phyloP scores from a whole-genome alignment of 2,888 invertebrate genomes.

The Mayetiola destructor region DNA sequence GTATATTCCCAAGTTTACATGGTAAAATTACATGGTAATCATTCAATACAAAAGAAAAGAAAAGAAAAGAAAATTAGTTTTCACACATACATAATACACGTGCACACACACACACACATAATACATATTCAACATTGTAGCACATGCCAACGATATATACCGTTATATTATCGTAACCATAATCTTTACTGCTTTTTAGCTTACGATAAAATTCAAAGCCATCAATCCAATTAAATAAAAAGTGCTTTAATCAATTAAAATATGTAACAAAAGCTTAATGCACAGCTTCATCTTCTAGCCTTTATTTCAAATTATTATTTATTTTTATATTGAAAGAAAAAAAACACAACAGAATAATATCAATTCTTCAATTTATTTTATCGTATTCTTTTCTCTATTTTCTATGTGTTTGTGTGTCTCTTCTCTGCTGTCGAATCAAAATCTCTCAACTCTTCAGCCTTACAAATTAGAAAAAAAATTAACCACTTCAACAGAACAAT shows the following conservation, averaged over 20 bases:
- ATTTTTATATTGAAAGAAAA: neutral
- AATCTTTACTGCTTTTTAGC: too few species aligned
- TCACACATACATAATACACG: too few species aligned
- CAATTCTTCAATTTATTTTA: neutral
- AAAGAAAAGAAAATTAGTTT: too few species aligned
- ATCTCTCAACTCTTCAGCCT: neutral
- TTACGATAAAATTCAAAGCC: too few species aligned
- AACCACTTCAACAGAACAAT: neutral
- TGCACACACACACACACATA: too few species aligned
- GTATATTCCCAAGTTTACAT: too few species aligned
- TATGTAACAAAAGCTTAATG: neutral
- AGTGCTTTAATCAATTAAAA: neutral
- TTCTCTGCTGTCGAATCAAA: neutral
- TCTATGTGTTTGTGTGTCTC: conserved; percentile 1
- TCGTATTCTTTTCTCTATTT: neutral
- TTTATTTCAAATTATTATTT: neutral
- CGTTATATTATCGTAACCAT: too few species aligned
- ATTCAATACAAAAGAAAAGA: too few species aligned
- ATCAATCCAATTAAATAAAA: neutral
- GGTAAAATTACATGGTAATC: too few species aligned
- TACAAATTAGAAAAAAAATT: conserved; percentile 1
- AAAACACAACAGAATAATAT: neutral
- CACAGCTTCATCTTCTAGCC: neutral
- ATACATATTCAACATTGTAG: too few species aligned
- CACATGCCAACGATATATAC: too few species aligned